A percentile compares a stretch with the other conserved stretches of the same genome.
phyloP scores from a whole-genome alignment of 2,888 invertebrate species.

The Mythimna vitellina region DNA sequence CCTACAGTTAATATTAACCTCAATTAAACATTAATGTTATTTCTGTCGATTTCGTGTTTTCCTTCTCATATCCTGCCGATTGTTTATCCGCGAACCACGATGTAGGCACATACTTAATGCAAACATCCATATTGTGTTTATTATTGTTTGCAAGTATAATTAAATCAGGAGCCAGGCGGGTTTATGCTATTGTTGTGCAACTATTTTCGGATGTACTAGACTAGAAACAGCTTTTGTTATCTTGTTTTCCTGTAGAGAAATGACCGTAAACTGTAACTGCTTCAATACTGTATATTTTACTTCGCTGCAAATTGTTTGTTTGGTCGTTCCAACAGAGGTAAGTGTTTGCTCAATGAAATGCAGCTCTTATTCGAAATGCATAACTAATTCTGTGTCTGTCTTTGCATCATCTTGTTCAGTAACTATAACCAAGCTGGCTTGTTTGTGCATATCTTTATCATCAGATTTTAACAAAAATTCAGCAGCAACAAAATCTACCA shows the following conservation, averaged over 20 bases:
- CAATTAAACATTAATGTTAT: constrained; percentile 45
- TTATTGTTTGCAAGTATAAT: constrained; percentile 59
- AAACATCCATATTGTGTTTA: constrained; percentile 59
- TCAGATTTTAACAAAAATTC: constrained; percentile 1
- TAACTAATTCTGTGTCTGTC: constrained; percentile 3
- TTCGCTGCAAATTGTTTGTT: constrained; percentile 18
- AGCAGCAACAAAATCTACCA: constrained; percentile 34
- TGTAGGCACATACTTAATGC: constrained; percentile 58
- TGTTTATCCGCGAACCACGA: constrained; percentile 59
- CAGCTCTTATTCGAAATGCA: constrained; percentile 4
- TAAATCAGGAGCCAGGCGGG: constrained; percentile 53
- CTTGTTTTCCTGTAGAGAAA: constrained; percentile 35
- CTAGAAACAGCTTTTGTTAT: constrained; percentile 49
- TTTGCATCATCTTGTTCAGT: constrained; percentile 4
- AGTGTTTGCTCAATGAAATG: constrained; percentile 26
- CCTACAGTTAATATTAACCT: constrained; percentile 19
- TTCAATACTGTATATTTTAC: constrained; percentile 24
- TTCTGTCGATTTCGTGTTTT: constrained; percentile 62
- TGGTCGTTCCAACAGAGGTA: neutral
- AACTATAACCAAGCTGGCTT: neutral
- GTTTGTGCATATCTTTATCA: neutral
- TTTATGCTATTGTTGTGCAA: constrained; percentile 52
- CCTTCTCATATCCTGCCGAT: constrained; percentile 64
- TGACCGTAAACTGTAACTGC: constrained; percentile 21
- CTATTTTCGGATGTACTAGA: constrained; percentile 50